Evolutionary conservation across 2,113 vertebrate species (phyloP).

Genomic region (Egretta garzetta): DNA sequence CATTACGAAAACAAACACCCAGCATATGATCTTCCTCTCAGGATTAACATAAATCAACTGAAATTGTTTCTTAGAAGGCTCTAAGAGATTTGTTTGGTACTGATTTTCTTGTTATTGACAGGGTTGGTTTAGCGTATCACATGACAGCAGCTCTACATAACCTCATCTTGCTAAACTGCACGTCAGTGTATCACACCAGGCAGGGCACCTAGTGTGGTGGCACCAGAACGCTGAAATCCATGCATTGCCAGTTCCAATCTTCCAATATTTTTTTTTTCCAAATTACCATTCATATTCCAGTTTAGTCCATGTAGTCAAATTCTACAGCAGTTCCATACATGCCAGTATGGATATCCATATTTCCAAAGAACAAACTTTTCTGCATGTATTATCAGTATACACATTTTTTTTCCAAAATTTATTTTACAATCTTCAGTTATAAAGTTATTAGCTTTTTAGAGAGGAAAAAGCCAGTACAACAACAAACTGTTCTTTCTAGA

Average conservation of each 20-base stretch:
- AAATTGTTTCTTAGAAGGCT: not conserved
- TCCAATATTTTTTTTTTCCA: not conserved
- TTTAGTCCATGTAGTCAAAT: not conserved
- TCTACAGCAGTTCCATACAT: accelerated
- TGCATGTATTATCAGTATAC: not conserved
- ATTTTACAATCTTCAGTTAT: not conserved
- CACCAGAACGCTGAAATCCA: not conserved
- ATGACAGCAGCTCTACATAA: not conserved
- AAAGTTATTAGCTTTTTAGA: not conserved
- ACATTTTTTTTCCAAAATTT: not conserved
- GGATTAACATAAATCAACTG: not conserved
- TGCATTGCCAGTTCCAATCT: not conserved
- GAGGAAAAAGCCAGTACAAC: not conserved
- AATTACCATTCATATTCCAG: accelerated
- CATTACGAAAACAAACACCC: accelerated
- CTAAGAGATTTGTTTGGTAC: not conserved
- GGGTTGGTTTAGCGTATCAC: not conserved
- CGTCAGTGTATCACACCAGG: not conserved
- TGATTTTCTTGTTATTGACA: not conserved
- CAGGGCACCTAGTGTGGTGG: not conserved
- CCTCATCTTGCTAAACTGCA: not conserved
- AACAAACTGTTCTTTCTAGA: not conserved
- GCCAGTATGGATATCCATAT: accelerated
- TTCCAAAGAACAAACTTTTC: not conserved
- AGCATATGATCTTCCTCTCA: not conserved